phyloP scores from a whole-genome alignment of 2,888 invertebrate genomes.

The Epinotia bilunana region DNA sequence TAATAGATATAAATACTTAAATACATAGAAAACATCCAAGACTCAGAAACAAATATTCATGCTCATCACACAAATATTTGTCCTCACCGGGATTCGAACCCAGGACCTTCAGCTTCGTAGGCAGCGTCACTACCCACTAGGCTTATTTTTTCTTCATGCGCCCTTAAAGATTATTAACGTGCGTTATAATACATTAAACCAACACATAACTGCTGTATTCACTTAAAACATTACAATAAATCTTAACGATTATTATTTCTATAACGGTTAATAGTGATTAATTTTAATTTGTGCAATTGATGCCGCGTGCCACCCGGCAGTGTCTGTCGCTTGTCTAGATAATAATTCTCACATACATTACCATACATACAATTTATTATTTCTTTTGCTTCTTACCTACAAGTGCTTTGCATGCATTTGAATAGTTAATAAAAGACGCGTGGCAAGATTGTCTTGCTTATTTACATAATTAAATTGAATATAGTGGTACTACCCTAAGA shows the following conservation, averaged over 20 bases:
- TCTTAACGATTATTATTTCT: constrained; percentile 4
- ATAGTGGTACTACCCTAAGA: constrained; percentile 55
- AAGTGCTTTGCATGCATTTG: constrained; percentile 75
- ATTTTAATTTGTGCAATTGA: constrained; percentile 41
- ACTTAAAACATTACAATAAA: constrained; percentile 20
- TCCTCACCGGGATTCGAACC: too few species aligned
- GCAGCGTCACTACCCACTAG: too few species aligned
- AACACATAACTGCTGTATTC: constrained; percentile 23
- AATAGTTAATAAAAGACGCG: constrained; percentile 70
- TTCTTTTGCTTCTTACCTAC: constrained; percentile 73
- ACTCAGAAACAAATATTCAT: too few species aligned
- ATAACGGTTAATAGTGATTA: constrained; percentile 36
- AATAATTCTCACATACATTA: constrained; percentile 73
- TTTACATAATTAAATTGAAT: constrained; percentile 62
- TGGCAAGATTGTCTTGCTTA: constrained; percentile 59
- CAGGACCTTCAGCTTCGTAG: too few species aligned
- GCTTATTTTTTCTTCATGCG: too few species aligned
- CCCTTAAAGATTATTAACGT: too few species aligned
- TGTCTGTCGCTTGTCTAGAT: constrained; percentile 60
- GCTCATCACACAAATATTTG: too few species aligned
- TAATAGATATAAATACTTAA: too few species aligned
- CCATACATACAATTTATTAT: constrained; percentile 74
- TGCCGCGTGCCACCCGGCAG: constrained; percentile 58
- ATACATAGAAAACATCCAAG: too few species aligned
- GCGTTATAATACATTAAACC: constrained; percentile 15